Base-by-base conservation (phyloP, 2,113 vertebrate species). In the Hippocampus guttulatus region DNA sequence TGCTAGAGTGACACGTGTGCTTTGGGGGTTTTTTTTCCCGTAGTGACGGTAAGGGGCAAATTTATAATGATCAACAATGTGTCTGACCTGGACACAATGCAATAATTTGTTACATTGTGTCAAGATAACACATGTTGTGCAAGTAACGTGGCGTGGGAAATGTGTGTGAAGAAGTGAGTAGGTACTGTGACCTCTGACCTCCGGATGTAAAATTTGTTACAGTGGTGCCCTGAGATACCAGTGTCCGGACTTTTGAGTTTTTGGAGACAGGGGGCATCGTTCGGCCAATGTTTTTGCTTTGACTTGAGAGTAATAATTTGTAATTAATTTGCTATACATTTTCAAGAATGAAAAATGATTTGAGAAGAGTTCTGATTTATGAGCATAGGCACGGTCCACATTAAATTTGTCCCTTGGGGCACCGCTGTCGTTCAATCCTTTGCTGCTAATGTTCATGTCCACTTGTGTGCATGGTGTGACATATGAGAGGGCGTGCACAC, bases 11-110 rank as follows among this genome's bases (percentile, higher is more conserved):
- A 60, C 5, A 30, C 12, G 4, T 21, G 10, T 27, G 14, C 16
- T 25, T 11, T 14, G 3, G n/a, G n/a, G n/a, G 1, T 12, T 61
- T 25, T 61, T 27, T 61, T 30, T 12, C 16, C 20, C 96, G 0
- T 98, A 98, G 89, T 99, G 96, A 92, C 98, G 96, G 91, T 96
- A 98, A 76, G 97, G 96, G 0, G 96, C 96, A 52, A 43, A 61
- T 51, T 75, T 76, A 54, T 30, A 25, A 43, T 72, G 47, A 49
- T 49, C 47, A 49, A 3, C 47, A 1, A 49, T 14, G 49, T 75
- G 63, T 66, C n/a, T 60, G 15, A 69, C 54, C 57, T 55, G 52
- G 52, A 52, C n/a, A 55, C 21, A n/a, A 55, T 55, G 54, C 21
- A 55, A 55, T 20, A 54, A 20, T 21, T 21, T 8, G 20, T 14